Evolutionary conservation across 1,140 invertebrate genomes (phyloP).

Genomic region (Tetragnatha versicolor): DNA sequence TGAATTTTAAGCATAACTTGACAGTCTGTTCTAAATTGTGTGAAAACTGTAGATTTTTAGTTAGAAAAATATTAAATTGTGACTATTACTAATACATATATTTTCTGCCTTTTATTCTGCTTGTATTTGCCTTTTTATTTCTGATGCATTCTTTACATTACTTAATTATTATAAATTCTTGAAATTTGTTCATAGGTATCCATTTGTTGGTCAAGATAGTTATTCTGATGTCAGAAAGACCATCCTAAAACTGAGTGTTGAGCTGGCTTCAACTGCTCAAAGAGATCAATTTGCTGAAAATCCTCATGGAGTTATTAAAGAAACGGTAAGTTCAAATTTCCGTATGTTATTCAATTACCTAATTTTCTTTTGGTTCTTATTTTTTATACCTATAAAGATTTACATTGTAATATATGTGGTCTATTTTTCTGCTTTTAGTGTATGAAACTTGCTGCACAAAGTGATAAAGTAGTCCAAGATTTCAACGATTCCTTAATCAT

Average conservation of each 20-base stretch:
- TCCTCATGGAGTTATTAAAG: conserved; percentile 71
- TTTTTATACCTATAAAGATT: neutral
- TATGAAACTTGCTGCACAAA: conserved; percentile 75
- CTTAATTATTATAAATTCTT: neutral
- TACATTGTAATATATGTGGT: conserved; percentile 12
- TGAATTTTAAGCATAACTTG: too few relatives aligned
- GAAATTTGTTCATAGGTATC: conserved; percentile 66
- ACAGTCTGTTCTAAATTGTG: too few relatives aligned
- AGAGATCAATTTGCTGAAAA: conserved; percentile 85
- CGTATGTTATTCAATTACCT: neutral
- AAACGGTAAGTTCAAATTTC: conserved; percentile 63
- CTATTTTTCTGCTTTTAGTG: conserved; percentile 65
- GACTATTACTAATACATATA: too few relatives aligned
- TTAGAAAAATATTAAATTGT: too few relatives aligned
- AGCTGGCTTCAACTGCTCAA: conserved; percentile 86
- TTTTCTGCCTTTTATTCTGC: too few relatives aligned
- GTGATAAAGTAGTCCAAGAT: conserved; percentile 87
- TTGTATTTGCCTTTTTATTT: too few relatives aligned
- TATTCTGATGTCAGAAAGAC: conserved; percentile 74
- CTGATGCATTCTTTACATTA: too few relatives aligned
- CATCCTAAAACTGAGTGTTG: conserved; percentile 79
- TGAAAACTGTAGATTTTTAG: too few relatives aligned
- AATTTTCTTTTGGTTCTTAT: neutral
- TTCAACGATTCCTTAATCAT: conserved; percentile 85
- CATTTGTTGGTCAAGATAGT: conserved; percentile 75